A percentile compares a stretch with the other conserved stretches of the same genome.
These are phyloP conservation scores for Poicephalus meyeri DNA, from an alignment of 2,113 vertebrate genomes.

Conservation along the genomic window DNA sequence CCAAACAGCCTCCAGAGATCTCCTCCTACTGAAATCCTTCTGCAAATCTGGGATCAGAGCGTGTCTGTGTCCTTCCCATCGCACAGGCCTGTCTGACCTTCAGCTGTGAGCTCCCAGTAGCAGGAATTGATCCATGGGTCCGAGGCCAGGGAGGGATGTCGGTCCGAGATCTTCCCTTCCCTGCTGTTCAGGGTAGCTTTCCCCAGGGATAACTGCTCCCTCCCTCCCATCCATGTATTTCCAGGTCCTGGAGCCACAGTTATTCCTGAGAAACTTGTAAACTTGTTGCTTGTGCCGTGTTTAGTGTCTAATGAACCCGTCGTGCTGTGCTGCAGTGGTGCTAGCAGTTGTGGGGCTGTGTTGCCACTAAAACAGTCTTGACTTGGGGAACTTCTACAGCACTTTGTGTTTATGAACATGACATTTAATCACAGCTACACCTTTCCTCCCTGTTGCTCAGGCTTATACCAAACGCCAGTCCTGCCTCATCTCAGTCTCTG, in stretches of 20 bases:
- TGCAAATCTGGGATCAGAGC: constrained; percentile 11
- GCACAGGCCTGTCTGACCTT: neutral
- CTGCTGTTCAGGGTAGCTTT: neutral
- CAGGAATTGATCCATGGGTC: neutral
- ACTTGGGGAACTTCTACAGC: neutral
- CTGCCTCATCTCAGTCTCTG: neutral
- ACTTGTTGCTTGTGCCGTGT: neutral
- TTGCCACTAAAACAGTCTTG: fast-evolving
- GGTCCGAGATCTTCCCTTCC: neutral
- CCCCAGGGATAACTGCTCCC: neutral
- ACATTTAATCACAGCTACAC: neutral
- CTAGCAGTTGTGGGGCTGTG: neutral
- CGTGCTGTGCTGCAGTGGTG: neutral
- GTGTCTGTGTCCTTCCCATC: constrained; percentile 15
- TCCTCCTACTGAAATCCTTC: constrained; percentile 47
- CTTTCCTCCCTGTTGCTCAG: neutral
- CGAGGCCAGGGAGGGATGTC: constrained; percentile 23
- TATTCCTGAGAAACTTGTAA: neutral
- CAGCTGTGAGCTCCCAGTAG: neutral
- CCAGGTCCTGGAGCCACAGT: neutral
- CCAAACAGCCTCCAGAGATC: neutral
- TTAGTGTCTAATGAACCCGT: neutral
- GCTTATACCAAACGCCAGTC: neutral
- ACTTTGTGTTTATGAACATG: neutral
- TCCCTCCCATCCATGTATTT: neutral